Base-by-base conservation (phyloP, 2,113 vertebrate species). In the Oenanthe melanoleuca region DNA sequence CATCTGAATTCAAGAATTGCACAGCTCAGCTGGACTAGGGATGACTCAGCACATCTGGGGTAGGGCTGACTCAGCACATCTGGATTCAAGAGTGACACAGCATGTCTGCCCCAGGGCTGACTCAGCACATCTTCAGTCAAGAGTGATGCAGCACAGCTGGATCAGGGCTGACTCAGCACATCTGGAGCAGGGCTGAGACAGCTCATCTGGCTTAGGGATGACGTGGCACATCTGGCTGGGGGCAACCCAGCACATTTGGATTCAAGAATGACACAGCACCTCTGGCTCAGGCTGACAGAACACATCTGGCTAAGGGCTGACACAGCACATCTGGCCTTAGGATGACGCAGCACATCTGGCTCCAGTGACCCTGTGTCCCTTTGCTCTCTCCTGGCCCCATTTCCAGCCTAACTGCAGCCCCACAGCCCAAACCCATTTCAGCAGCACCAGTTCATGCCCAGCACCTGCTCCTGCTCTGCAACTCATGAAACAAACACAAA, bases 161-260 rank as follows among this genome's bases (percentile, higher is more conserved):
- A 1, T 28, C 1, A 26, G 23, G 12, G 3, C 5, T 60, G 15
- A 60, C 12, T 10, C 16, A 3, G 23, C 45, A 12, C 45, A 47
- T 45, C 44, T 45, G 44, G 44, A 45, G 6, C 40, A 42, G 40
- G 40, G 40, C 40, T 16, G 40, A 42, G 38, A 47, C 10, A 11
- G 11, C 45, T 6, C 44, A 45, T 44, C 42, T 44, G 42, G 42
- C 44, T 45, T 37, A 37, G 34, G 34, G 34, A 37, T 37, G 34
- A 37, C 34, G 34, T 37, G 34, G 20, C 45, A 45, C 45, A 45
- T 45, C 45, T 70, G 66, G n/a, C 0, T 37, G 0, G 28, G 24
- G n/a, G 6, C 5, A 26, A 11, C 16, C 42, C 12, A 17, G 16
- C 42, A 44, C 44, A 44, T 44, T 18, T 45, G 44, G 44, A 44